Base-by-base conservation (phyloP, 2,113 vertebrate genomes). In the Polypterus bichir region DNA sequence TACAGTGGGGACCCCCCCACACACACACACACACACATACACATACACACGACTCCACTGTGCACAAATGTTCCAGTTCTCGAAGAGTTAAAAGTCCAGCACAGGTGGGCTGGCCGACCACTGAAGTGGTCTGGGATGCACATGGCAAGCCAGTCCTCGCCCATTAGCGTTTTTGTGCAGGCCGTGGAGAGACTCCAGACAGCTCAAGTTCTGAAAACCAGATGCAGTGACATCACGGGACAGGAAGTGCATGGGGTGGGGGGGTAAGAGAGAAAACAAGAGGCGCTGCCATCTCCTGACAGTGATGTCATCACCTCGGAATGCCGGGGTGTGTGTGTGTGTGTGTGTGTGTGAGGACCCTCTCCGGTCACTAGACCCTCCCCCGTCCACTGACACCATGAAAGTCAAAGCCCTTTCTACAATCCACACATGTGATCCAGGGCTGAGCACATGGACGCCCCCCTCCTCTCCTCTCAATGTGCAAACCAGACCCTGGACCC, bases 151-250 rank as follows among this genome's bases (percentile, higher is more conserved):
- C 54, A 27, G 9, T 55, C 54, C 44, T 27, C 44, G 10, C 54
- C 54, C 54, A 55, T 55, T 55, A 55, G 54, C 54, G 54, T 5
- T 27, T 27, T 2, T 27, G 27, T 27, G 2, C 1, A 27, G 27
- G 27, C 27, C 2, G 27, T 27, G 27, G 27, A 27, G 53, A 6
- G 74, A 75, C 74, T 77, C 70, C 73, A 75, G 71, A 69, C 69
- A 66, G 67, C 76, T 79, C 63, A 65, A 61, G 82, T 67, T 65
- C 82, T 84, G 80, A 83, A 86, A 87, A 83, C 85, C 85, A 87
- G 85, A 87, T 87, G 85, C 75, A 71, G 85, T 88, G 85, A 88
- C 85, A 88, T 88, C 83, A 87, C 79, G 76, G 76, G 82, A 75
- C 80, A 85, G 83, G 82, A 85, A 83, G 84, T 27, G 27, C 79